A percentile compares a stretch with the other conserved stretches of the same genome.
Conservation (phyloP, 1,140 invertebrate genomes). For the Copidosoma floridanum region DNA sequence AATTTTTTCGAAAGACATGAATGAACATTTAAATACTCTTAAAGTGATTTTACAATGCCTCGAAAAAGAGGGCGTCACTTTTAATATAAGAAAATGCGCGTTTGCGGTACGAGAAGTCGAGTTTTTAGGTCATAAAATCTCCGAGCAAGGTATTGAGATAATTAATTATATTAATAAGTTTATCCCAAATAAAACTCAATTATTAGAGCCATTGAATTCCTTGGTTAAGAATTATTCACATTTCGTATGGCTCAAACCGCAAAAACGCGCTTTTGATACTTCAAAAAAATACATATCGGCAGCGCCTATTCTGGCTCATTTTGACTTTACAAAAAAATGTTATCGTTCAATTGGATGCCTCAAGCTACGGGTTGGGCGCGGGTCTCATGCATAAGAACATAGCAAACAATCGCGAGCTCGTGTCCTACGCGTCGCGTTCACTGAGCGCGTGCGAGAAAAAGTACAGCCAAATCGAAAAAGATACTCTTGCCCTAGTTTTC, state of each 20-base stretch:
- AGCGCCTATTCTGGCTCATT: slow-evolving; percentile 20
- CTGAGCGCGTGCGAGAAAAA: slow-evolving; percentile 40
- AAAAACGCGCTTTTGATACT: slow-evolving; percentile 22
- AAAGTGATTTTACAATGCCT: slow-evolving; percentile 30
- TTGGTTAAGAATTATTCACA: slow-evolving; percentile 23
- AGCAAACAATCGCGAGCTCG: slow-evolving; percentile 23
- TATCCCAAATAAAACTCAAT: slow-evolving; percentile 28
- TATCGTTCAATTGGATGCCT: slow-evolving; percentile 19
- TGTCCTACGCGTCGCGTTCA: slow-evolving; percentile 48
- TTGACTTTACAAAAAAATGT: slow-evolving; percentile 8
- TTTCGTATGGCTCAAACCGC: slow-evolving; percentile 23
- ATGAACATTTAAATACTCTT: slow-evolving; percentile 30
- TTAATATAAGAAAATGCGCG: slow-evolving; percentile 37
- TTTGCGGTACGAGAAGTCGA: slow-evolving; percentile 28
- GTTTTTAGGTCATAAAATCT: slow-evolving; percentile 39
- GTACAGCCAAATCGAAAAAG: slow-evolving; percentile 54
- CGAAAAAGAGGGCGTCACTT: slow-evolving; percentile 30
- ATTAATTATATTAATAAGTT: slow-evolving; percentile 32
- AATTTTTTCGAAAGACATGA: background rate
- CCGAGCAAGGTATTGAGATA: slow-evolving; percentile 32
- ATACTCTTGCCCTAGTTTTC: slow-evolving; percentile 44
- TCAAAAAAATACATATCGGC: slow-evolving; percentile 19
- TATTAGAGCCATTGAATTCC: slow-evolving; percentile 29
- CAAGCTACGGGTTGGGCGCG: slow-evolving; percentile 20
- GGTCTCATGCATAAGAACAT: slow-evolving; percentile 18